These are phyloP conservation scores for Pitta sordida DNA, from an alignment of 2,113 vertebrate genomes.

Conservation along the genomic window DNA sequence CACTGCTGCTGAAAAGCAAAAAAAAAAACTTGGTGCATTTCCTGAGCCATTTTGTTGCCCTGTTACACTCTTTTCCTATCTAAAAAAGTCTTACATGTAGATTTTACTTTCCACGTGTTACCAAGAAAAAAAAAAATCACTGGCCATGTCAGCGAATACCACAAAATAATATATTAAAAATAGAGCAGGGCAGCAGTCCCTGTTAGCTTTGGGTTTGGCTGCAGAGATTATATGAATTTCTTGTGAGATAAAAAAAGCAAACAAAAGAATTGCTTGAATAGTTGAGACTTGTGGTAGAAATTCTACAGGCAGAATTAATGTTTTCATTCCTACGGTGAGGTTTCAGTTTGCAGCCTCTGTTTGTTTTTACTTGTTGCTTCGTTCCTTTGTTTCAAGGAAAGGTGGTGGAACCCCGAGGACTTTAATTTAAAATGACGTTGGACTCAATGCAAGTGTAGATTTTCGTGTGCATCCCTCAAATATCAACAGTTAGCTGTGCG, in stretches of 20 bases:
- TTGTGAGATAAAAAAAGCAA: not conserved
- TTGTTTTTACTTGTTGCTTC: not conserved
- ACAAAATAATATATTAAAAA: not conserved
- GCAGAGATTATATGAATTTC: not conserved
- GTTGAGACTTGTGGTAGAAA: not conserved
- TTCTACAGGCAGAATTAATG: not conserved
- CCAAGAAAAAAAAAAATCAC: not conserved
- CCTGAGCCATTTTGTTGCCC: not conserved
- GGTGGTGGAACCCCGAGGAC: not conserved
- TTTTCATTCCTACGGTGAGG: not conserved
- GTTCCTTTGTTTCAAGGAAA: not conserved
- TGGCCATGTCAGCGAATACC: not conserved
- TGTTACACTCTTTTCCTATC: not conserved
- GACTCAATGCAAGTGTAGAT: not conserved
- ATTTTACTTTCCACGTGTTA: not conserved
- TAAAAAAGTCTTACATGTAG: not conserved
- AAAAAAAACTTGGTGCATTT: not conserved
- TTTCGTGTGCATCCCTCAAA: not conserved
- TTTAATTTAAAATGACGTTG: not conserved
- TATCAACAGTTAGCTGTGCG: not conserved
- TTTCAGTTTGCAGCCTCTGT: not conserved
- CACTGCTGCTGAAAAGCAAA: rapidly evolving
- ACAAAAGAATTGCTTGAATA: not conserved
- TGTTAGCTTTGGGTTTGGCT: not conserved
- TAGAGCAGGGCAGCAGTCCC: not conserved